Percentiles rank a stretch among this genome's conserved stretches.
phyloP scores from a whole-genome alignment of 2,113 vertebrate species.

The Prunella himalayana region DNA sequence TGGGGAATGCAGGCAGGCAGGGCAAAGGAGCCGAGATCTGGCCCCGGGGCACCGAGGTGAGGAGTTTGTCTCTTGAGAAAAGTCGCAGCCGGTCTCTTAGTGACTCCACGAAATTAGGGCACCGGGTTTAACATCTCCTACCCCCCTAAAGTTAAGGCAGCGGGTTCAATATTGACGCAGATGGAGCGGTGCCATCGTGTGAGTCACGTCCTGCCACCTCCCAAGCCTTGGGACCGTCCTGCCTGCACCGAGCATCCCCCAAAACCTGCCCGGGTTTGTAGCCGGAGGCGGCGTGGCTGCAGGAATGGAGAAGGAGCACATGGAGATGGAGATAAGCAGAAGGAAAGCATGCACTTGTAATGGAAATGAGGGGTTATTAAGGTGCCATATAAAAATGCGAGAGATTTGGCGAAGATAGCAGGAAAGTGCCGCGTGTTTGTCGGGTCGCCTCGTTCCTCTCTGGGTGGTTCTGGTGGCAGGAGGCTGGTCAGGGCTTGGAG shows the following conservation, averaged over 20 bases:
- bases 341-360: slow-evolving; percentile 68
- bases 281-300: slow-evolving; percentile 8
- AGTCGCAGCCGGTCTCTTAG: slow-evolving; percentile 3
- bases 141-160: slow-evolving; percentile 15
- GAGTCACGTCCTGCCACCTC: slow-evolving; percentile 46
- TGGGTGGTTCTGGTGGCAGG: slow-evolving; percentile 34
- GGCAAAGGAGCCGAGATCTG: neutral
- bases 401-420: slow-evolving; percentile 46
- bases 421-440: slow-evolving; percentile 16
- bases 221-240: neutral
- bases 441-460: slow-evolving; percentile 18
- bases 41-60: neutral
- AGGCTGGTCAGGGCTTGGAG: neutral
- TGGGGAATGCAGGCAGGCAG: slow-evolving; percentile 37
- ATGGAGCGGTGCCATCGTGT: neutral
- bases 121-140: neutral
- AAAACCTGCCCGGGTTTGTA: neutral
- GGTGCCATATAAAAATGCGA: slow-evolving; percentile 70
- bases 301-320: slow-evolving; percentile 49
- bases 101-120: neutral
- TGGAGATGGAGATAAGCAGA: slow-evolving; percentile 44
- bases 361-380: slow-evolving; percentile 75
- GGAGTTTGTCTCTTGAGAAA: slow-evolving; percentile 38
- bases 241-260: neutral
- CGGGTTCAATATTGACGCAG: slow-evolving; percentile 26